phyloP scores from a whole-genome alignment of 2,797 vertebrate species.

The Phyllotis vaccarum region DNA sequence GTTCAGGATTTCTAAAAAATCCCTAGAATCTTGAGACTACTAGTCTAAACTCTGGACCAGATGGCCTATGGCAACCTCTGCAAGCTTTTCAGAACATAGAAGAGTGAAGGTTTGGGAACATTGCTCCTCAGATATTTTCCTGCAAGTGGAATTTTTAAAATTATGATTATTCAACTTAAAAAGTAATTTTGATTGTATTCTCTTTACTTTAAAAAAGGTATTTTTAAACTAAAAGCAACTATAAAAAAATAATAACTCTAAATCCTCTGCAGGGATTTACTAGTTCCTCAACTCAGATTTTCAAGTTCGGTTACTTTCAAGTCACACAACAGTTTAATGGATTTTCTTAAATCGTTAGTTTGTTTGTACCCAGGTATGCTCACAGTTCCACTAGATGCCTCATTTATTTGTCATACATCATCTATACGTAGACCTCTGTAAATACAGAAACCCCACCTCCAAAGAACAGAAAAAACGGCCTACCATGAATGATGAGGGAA shows the following conservation, averaged over 20 bases:
- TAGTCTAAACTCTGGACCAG: not conserved
- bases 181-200: not conserved
- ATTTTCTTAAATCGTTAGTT: not conserved
- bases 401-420: not conserved
- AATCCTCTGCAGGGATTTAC: not conserved
- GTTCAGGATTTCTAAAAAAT: not conserved
- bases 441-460: not conserved
- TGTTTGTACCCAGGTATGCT: not conserved
- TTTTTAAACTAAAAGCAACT: not conserved
- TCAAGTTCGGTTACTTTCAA: not conserved
- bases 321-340: not conserved
- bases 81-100: not conserved
- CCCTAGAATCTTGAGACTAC: not conserved
- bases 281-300: not conserved
- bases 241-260: not conserved
- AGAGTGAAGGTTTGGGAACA: not conserved
- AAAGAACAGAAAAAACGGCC: not conserved
- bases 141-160: not conserved
- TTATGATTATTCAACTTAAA: not conserved
- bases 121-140: not conserved
- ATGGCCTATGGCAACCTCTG: not conserved
- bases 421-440: not conserved
- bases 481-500: constrained; percentile 52
- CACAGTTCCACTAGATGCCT: not conserved
- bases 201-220: not conserved